phyloP scores from a whole-genome alignment of 2,888 invertebrate species.

The Pyrrhia umbra region DNA sequence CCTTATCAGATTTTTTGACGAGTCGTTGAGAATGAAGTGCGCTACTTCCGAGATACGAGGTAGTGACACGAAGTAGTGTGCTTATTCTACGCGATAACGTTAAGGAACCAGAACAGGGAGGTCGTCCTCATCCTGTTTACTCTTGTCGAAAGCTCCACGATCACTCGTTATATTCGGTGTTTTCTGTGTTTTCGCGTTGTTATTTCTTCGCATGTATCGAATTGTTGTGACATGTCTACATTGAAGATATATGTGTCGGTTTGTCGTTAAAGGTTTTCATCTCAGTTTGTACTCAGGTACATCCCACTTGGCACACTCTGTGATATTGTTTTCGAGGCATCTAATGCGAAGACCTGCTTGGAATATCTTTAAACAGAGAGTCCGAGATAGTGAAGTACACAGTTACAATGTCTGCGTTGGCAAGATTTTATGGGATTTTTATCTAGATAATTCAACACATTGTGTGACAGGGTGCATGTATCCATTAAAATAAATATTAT shows the following conservation, averaged over 20 bases:
- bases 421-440: constrained; percentile 61
- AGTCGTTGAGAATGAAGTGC: constrained; percentile 62
- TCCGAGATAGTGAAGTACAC: constrained; percentile 70
- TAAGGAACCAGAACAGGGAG: constrained; percentile 68
- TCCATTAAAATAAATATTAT: constrained; percentile 75
- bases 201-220: constrained; percentile 87
- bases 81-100: constrained; percentile 59
- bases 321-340: constrained; percentile 79
- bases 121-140: constrained; percentile 78
- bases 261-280: constrained; percentile 78
- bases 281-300: constrained; percentile 83
- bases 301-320: constrained; percentile 89
- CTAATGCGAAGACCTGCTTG: constrained; percentile 73
- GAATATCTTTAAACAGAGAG: constrained; percentile 63
- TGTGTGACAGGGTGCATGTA: constrained; percentile 90
- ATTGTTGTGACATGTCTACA: constrained; percentile 84
- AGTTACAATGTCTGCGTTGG: constrained; percentile 65
- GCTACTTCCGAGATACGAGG: constrained; percentile 49
- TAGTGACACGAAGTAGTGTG: constrained; percentile 46
- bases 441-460: constrained; percentile 76
- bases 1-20: constrained; percentile 72
- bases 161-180: constrained; percentile 82
- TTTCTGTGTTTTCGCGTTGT: constrained; percentile 86
- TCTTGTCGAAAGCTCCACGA: constrained; percentile 78
- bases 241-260: constrained; percentile 79